Percentiles rank a stretch among this genome's conserved stretches.
Evolutionary conservation across 2,888 invertebrate genomes (phyloP).

Genomic region (Nomada fabriciana): DNA sequence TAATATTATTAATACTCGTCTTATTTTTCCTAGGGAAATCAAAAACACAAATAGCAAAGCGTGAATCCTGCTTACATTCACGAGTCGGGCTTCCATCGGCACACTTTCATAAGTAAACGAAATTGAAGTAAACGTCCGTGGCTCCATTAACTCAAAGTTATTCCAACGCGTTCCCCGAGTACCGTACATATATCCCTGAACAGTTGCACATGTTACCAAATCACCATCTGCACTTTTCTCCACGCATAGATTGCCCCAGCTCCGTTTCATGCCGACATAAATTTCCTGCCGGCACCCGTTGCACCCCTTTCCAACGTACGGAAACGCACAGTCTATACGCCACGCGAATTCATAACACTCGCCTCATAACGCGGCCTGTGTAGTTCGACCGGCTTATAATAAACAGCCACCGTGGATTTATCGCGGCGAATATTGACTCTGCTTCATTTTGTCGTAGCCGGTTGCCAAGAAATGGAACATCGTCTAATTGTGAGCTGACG

Average conservation of each 20-base stretch:
- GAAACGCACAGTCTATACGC: background rate
- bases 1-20: too few species aligned
- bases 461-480: constrained; percentile 33
- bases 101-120: too few species aligned
- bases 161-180: background rate
- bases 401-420: constrained; percentile 30
- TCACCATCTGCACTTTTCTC: background rate
- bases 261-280: background rate
- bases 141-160: background rate
- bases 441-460: constrained; percentile 31
- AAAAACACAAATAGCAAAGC: too few species aligned
- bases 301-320: background rate
- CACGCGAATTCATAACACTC: background rate
- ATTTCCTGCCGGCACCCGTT: background rate
- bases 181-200: too few species aligned
- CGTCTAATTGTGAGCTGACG: constrained; percentile 2
- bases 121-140: too few species aligned
- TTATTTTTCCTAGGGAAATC: too few species aligned
- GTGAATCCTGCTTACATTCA: too few species aligned
- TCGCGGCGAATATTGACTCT: constrained; percentile 40
- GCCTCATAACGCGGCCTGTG: background rate
- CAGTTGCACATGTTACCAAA: too few species aligned
- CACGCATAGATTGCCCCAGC: background rate
- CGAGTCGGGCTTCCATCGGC: too few species aligned
- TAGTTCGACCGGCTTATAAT: background rate